Conservation (phyloP, 2,888 invertebrate genomes). For the Myopa tessellatipennis region DNA sequence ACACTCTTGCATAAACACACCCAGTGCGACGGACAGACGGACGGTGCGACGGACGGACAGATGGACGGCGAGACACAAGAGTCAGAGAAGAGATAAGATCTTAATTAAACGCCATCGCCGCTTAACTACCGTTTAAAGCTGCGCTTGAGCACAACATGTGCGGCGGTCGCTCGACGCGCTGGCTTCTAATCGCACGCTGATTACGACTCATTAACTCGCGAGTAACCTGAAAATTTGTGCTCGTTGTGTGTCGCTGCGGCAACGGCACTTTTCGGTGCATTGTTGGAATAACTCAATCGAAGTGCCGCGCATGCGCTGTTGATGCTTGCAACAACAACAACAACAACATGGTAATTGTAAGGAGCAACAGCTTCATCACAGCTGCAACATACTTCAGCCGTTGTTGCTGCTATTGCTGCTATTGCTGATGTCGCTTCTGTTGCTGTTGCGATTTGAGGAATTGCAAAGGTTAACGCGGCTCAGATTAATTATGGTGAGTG, state of each 20-base stretch:
- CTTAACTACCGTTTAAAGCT: conserved; percentile 29
- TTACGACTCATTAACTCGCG: conserved; percentile 31
- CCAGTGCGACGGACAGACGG: neutral
- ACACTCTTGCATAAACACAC: too few species aligned
- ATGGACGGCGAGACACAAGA: too few species aligned
- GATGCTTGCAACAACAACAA: neutral
- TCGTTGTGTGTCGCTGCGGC: neutral
- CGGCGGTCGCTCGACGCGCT: neutral
- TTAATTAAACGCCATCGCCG: conserved; percentile 26
- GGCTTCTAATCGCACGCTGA: conserved; percentile 21
- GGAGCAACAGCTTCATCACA: conserved; percentile 19
- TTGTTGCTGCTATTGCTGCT: neutral
- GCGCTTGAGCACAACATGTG: conserved; percentile 11
- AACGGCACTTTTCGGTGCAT: conserved; percentile 20
- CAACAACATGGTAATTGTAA: neutral
- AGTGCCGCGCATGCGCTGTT: conserved; percentile 51
- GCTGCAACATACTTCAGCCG: conserved; percentile 5
- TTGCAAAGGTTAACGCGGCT: conserved; percentile 40
- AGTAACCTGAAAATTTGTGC: neutral
- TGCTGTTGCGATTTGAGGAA: conserved; percentile 26
- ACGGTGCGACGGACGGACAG: neutral
- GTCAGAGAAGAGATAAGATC: conserved; percentile 26
- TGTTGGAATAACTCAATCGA: conserved; percentile 58
- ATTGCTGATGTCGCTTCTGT: neutral
- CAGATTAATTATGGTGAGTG: conserved; percentile 34